Evolutionary conservation across 2,113 vertebrate genomes (phyloP).

Genomic region (Takifugu bimaculatus): DNA sequence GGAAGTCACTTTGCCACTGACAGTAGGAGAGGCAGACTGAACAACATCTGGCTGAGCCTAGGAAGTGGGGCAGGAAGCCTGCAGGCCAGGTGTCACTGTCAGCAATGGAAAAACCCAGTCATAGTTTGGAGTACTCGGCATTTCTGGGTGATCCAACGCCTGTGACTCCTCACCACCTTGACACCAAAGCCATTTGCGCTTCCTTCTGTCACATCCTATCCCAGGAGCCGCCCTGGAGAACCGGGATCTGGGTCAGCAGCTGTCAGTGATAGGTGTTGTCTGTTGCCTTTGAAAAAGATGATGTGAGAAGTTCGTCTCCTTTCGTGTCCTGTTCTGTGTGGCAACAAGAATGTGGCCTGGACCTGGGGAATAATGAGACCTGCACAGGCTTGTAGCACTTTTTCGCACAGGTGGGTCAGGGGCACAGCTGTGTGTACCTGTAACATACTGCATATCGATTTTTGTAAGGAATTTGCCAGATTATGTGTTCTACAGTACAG

Average conservation of each 20-base stretch:
- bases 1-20: constrained; percentile 55
- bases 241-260: constrained; percentile 51
- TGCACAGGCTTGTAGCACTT: constrained; percentile 41
- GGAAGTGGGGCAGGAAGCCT: constrained; percentile 59
- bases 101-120: constrained; percentile 50
- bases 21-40: constrained; percentile 27
- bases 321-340: constrained; percentile 33
- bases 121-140: constrained; percentile 16
- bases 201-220: constrained; percentile 50
- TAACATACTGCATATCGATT: not conserved
- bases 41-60: constrained; percentile 57
- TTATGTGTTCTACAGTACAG: too few relatives aligned
- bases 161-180: constrained; percentile 36
- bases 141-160: constrained; percentile 20
- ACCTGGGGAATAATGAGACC: constrained; percentile 36
- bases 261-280: constrained; percentile 38
- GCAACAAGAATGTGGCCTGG: constrained; percentile 47
- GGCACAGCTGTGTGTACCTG: constrained; percentile 14
- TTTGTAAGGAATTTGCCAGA: too few relatives aligned
- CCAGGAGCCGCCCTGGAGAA: constrained; percentile 30
- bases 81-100: constrained; percentile 56
- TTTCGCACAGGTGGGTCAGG: constrained; percentile 39
- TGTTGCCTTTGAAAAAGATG: constrained; percentile 30
- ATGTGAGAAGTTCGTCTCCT: constrained; percentile 43
- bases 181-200: constrained; percentile 35